A percentile compares a stretch with the other conserved stretches of the same genome.
These are phyloP conservation scores for Rhadinocentrus ornatus DNA, from an alignment of 2,797 vertebrate genomes.

Conservation along the genomic window DNA sequence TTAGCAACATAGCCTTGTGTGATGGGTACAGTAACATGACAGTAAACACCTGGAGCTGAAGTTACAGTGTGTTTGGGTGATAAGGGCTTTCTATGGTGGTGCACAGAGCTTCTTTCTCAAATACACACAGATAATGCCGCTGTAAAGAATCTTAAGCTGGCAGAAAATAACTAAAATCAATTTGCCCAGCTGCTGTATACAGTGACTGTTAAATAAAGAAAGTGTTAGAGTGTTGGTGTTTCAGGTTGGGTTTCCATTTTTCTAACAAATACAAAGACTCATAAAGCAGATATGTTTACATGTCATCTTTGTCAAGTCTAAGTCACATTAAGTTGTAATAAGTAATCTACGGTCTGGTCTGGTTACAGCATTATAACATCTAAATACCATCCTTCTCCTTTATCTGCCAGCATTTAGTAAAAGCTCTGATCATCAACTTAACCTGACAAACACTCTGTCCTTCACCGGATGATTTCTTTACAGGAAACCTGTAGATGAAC, in stretches of 20 bases:
- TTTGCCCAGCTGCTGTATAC: constrained; percentile 37
- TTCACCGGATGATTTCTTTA: too few species aligned
- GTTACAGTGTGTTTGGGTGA: constrained; percentile 62
- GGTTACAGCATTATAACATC: too few species aligned
- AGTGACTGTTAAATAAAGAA: constrained; percentile 27
- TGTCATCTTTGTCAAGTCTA: too few species aligned
- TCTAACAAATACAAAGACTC: constrained; percentile 4
- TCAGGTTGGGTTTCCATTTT: constrained; percentile 25
- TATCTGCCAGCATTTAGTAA: too few species aligned
- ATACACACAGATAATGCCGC: constrained; percentile 50
- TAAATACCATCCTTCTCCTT: too few species aligned
- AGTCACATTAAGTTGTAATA: too few species aligned
- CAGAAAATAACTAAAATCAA: constrained; percentile 62
- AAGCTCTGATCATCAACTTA: too few species aligned
- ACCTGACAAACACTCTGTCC: too few species aligned
- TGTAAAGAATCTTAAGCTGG: constrained; percentile 54
- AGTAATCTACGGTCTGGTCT: too few species aligned
- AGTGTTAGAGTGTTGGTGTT: constrained; percentile 20
- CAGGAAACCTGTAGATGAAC: too few species aligned
- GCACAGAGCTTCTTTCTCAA: constrained; percentile 59
- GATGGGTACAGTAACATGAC: constrained; percentile 67
- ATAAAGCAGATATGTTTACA: too few species aligned
- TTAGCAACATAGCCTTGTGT: constrained; percentile 71
- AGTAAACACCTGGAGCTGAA: constrained; percentile 71
- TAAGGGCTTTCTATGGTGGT: constrained; percentile 54